Evolutionary conservation across 92 coral and sea anemone species (phyloP), one percentile per base, ranked within the genome.

Genomic region (Heteractis magnifica): DNA sequence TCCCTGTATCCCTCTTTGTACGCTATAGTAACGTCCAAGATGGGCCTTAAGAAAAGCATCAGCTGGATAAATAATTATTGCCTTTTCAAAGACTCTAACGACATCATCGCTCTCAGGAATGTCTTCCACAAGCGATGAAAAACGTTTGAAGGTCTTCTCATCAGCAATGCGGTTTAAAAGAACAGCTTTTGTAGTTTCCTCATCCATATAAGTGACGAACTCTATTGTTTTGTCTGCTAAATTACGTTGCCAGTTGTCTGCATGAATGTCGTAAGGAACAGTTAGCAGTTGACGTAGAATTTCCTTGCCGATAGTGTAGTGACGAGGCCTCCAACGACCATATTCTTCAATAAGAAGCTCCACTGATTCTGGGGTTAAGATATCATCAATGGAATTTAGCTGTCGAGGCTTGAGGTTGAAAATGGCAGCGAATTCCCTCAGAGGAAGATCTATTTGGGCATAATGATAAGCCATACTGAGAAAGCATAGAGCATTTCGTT

Each of bases 11-110:
- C 56, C 59, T 85, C 68, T 88, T 52, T 19, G 50, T 1, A 85
- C 89, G 71, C 94, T 88, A 77, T 85, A 91, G 48, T 6, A 91
- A 11, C 94, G 91, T 20, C 94, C 91, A 65, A 91, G 82, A 53
- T 91, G 94, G 1, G 84, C 91, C n/a, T 82, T 76, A 59, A 91
- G 82, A 76, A 84, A 85, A 1, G 94, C 88, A n/a, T 91, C 85
- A 10, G 50, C 56, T 21, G 88, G 94, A 51, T 85, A 87, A 10
- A 49, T 26, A 15, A 65, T 19, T 53, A 88, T 91, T n/a, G 94
- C 90, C 18, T 82, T 82, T 70, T 91, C 60, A 41, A 91, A 91
- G 9, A 91, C 83, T 34, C 5, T 83, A 23, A 91, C 72, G 4
- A 85, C 90, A 73, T 91, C 94, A 49, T 91, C 90, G 3, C 53